Base-by-base conservation (phyloP, 2,113 vertebrate species). In the Oriolus oriolus region DNA sequence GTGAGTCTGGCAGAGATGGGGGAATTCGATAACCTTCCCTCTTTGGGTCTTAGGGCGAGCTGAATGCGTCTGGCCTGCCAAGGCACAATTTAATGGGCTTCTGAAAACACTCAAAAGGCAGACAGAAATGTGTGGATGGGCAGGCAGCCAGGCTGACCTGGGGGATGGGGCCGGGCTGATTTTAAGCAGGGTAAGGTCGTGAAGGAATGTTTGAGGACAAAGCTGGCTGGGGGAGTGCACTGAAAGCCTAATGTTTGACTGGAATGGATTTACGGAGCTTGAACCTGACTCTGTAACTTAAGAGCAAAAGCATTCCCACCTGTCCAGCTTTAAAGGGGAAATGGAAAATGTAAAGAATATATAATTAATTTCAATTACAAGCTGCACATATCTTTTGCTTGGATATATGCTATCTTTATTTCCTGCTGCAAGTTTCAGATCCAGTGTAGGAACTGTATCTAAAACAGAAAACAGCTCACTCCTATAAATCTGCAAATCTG, bases 61-160 rank as follows among this genome's bases (percentile, higher is more conserved):
- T 97, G 98, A 98, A 98, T 97, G 97, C 96, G 94, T 98, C 98
- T 98, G 98, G 98, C 97, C 97, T 98, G 98, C 98, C 98, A 98
- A 98, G 98, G 96, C 97, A 97, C 97, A 98, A 95, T 98, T 98
- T 98, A 98, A 99, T 98, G 97, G 98, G 98, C 98, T 98, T 99
- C 98, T 98, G 98, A 98, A 98, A 99, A 98, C 98, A 98, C 98
- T 98, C 98, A 98, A 97, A 98, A 98, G 96, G 97, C 98, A 98
- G 97, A 98, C 98, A 97, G 95, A 98, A 98, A 98, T 98, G 98
- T 98, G 98, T 97, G 97, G 96, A 97, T 98, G 98, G 98, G 98
- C 98, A 98, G 97, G 71, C 93, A 98, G 98, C 98, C 98, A 98
- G 97, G 77, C 90, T 98, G 97, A 98, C 98, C 97, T 97, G 96